Evolutionary conservation across 2,888 invertebrate species (phyloP).

Genomic region (Nemoura dubitans): DNA sequence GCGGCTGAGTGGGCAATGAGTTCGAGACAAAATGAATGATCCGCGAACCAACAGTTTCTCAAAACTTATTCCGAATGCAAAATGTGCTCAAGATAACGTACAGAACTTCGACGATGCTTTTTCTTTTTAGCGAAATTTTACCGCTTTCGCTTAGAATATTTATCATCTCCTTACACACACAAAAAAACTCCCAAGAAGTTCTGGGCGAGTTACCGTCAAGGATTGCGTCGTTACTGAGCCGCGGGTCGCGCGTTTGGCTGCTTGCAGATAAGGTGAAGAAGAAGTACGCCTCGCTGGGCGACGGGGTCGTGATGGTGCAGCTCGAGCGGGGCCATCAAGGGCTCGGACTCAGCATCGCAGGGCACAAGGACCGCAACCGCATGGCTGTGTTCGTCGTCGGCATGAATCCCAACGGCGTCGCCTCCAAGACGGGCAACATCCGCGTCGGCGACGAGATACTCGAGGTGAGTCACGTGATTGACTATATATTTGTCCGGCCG

Average conservation of each 20-base stretch:
- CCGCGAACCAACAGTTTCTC: background rate
- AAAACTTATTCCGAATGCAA: background rate
- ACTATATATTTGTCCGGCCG: too few species aligned
- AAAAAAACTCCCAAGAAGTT: background rate
- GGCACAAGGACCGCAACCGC: constrained; percentile 90
- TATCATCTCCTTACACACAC: background rate
- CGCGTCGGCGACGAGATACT: constrained; percentile 94
- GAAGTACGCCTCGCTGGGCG: constrained; percentile 85
- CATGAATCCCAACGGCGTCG: constrained; percentile 88
- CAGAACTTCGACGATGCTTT: background rate
- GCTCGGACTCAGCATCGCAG: constrained; percentile 91
- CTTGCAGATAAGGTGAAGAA: constrained; percentile 88
- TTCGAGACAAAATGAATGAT: background rate
- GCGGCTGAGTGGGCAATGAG: background rate
- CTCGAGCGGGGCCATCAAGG: constrained; percentile 79
- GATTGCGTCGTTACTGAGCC: too few species aligned
- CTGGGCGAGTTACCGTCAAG: too few species aligned
- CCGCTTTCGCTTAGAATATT: background rate
- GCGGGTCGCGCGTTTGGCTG: too few species aligned
- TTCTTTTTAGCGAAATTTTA: background rate
- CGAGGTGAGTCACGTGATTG: constrained; percentile 80
- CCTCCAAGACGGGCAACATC: constrained; percentile 77
- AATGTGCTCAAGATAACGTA: background rate
- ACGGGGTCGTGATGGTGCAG: constrained; percentile 76
- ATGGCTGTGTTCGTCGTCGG: constrained; percentile 98